Conservation (phyloP, 2,797 vertebrate genomes). For the Picus viridis region DNA sequence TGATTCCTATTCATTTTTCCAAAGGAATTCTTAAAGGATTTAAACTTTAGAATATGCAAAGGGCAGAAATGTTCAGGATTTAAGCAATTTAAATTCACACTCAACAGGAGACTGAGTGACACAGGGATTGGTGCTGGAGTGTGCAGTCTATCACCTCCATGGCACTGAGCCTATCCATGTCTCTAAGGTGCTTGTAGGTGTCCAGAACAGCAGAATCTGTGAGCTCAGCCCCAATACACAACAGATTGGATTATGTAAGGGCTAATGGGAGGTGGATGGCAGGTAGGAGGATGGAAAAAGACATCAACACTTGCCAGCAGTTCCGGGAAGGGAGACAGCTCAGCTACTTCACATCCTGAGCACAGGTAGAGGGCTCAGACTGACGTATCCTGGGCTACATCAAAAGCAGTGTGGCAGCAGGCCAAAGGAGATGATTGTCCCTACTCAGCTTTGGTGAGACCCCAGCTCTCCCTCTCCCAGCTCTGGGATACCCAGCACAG, state of each 20-base stretch:
- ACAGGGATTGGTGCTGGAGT: conserved; percentile 12
- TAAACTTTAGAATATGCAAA: conserved; percentile 69
- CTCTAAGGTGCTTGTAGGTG: not conserved
- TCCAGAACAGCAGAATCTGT: conserved; percentile 16
- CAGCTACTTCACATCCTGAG: not conserved
- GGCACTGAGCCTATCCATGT: conserved; percentile 10
- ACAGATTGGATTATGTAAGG: conserved; percentile 47
- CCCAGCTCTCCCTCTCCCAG: too few relatives aligned
- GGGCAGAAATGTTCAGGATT: conserved; percentile 54
- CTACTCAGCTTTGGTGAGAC: too few relatives aligned
- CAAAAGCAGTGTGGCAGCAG: too few relatives aligned
- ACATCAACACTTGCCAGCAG: conserved; percentile 33
- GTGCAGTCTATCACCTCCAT: conserved; percentile 43
- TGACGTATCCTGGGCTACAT: not conserved
- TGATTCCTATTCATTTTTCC: conserved; percentile 28
- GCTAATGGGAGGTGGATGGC: conserved; percentile 14
- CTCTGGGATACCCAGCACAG: too few relatives aligned
- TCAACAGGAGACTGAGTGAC: conserved; percentile 39
- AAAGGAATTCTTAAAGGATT: conserved; percentile 62
- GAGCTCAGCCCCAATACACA: conserved; percentile 32
- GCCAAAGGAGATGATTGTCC: too few relatives aligned
- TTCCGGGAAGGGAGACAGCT: conserved; percentile 18
- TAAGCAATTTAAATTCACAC: conserved; percentile 64
- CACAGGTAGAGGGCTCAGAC: not conserved
- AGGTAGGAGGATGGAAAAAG: conserved; percentile 36